Base-by-base conservation (phyloP, 2,888 invertebrate species). In the Sphaerophoria taeniata region DNA sequence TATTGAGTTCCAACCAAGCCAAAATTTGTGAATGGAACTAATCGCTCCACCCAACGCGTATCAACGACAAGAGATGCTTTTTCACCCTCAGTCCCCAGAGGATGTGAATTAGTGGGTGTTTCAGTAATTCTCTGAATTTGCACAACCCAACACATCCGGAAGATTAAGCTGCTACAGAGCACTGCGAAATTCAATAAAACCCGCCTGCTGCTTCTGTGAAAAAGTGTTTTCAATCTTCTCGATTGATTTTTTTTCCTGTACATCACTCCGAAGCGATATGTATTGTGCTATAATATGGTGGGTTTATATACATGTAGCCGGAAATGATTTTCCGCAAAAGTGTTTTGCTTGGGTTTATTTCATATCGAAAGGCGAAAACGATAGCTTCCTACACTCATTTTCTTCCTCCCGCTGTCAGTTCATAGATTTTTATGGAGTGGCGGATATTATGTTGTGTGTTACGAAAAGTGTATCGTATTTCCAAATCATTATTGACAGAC, bases 401-500 rank as follows among this genome's bases (percentile, higher is more conserved):
- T 7, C 80, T 79, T 84, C 81, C 81, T 77, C 36, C 14, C 33
- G 39, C 73, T 76, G 69, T 81, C 81, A 76, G 85, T 76, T 85
- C 70, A 76, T 81, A 85, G 81, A 81, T 85, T 85, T 85, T 81
- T 85, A 85, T 85, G 76, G 85, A 85, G 85, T 81, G 31, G 36
- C n/a, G 85, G 81, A 77, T 76, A 84, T 56, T 43, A 24, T 60
- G 43, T 24, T 43, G 39, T 60, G 39, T 80, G 87, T 87, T 88
- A 88, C 88, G 24, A 24, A 24, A 87, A 88, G 88, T 88, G 87
- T 88, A 88, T 87, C 87, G 79, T 79, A 88, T 88, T 87, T 88
- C 87, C 87, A 86, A 87, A 88, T 87, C 88, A 87, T 88, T 88
- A 88, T 88, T 88, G 88, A 88, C 88, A 87, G 85, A 88, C 85